phyloP scores from a whole-genome alignment of 2,797 vertebrate genomes.

The Galago senegalensis region DNA sequence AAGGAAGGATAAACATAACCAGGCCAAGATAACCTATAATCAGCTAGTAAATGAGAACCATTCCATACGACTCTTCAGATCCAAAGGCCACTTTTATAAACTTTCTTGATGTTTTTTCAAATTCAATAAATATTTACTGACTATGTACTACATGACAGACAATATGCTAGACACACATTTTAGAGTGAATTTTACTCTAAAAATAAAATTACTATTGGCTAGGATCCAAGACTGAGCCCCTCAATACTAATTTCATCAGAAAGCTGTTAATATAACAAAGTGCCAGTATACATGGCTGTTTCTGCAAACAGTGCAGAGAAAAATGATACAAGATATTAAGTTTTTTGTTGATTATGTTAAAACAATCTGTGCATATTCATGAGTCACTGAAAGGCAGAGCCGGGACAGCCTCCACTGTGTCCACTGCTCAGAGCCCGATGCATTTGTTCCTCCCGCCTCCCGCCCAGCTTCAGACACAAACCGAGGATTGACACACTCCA shows the following conservation, averaged over 20 bases:
- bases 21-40: constrained; percentile 23
- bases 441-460: neutral
- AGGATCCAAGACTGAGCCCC: neutral
- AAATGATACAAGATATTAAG: neutral
- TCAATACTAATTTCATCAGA: neutral
- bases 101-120: neutral
- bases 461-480: constrained; percentile 45
- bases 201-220: constrained; percentile 23
- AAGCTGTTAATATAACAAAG: neutral
- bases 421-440: neutral
- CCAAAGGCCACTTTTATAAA: neutral
- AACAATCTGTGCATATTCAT: neutral
- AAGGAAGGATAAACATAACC: neutral
- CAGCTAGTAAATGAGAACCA: neutral
- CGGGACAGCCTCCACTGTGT: neutral
- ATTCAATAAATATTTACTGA: neutral
- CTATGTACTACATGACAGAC: neutral
- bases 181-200: neutral
- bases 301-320: neutral
- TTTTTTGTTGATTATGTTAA: neutral
- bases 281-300: neutral
- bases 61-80: neutral
- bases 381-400: neutral
- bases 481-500: neutral
- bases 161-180: neutral